These are phyloP conservation scores for Nebria brevicollis DNA, from an alignment of 2,888 invertebrate genomes.

Conservation along the genomic window DNA sequence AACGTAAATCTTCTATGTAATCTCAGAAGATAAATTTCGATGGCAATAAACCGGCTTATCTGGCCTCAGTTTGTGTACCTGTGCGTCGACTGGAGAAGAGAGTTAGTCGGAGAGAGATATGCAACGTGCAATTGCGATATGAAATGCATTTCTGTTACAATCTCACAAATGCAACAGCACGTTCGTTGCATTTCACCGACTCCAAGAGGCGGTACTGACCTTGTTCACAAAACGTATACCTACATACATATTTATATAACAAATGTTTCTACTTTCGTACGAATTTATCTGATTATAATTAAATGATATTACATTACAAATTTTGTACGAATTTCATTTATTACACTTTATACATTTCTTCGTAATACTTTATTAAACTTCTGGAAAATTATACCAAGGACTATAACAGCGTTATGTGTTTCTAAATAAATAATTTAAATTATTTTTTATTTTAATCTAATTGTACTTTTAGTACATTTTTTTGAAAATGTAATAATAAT, in stretches of 20 bases:
- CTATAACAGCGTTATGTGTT: no score
- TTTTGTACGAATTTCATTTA: not conserved
- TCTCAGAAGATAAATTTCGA: constrained; percentile 43
- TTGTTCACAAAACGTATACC: not conserved
- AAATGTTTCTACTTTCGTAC: not conserved
- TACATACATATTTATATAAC: not conserved
- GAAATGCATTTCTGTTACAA: constrained; percentile 4
- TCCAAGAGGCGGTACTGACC: not conserved
- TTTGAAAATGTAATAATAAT: no score
- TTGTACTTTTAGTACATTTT: no score
- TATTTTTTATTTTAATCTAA: no score
- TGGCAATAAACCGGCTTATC: constrained; percentile 40
- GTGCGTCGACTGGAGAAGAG: not conserved
- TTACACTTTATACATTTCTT: no score
- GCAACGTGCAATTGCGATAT: constrained; percentile 14
- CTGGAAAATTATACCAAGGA: no score
- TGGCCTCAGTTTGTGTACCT: not conserved
- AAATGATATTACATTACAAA: not conserved
- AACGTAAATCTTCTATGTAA: constrained; percentile 44
- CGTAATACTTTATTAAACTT: no score
- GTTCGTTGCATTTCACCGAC: not conserved
- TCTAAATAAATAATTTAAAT: no score
- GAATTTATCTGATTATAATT: not conserved
- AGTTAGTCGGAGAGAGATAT: not conserved
- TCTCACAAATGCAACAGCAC: not conserved